Percentiles rank a stretch among this genome's conserved stretches.
Evolutionary conservation across 2,888 invertebrate genomes (phyloP).

Genomic region (Hanleya hanleyi): DNA sequence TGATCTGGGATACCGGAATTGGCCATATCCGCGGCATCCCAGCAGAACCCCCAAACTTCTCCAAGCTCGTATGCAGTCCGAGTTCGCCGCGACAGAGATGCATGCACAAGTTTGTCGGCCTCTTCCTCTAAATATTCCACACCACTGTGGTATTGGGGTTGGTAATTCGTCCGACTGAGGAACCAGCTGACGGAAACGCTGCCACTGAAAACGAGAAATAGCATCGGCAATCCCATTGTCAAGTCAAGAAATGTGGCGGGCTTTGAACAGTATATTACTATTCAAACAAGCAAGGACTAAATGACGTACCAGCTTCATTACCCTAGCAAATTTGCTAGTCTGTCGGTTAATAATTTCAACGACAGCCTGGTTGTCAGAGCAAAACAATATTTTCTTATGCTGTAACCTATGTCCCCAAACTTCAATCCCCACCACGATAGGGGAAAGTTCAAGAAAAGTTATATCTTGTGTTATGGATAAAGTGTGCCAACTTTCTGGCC

Average conservation of each 20-base stretch:
- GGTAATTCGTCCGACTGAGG: background rate
- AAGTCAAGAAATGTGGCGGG: conserved; percentile 13
- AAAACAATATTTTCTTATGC: conserved; percentile 8
- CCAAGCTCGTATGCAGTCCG: background rate
- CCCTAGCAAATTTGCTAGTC: background rate
- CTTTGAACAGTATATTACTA: background rate
- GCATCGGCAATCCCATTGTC: conserved; percentile 13
- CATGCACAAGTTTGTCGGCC: background rate
- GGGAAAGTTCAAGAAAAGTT: background rate
- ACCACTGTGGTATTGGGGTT: background rate
- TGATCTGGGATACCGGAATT: background rate
- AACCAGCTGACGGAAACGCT: background rate
- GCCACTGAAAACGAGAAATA: conserved; percentile 23
- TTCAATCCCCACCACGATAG: conserved; percentile 10
- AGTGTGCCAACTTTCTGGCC: background rate
- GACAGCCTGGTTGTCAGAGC: conserved; percentile 14
- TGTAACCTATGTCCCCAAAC: conserved; percentile 2
- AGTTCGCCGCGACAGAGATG: background rate
- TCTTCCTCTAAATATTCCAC: background rate
- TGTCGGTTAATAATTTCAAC: conserved; percentile 17
- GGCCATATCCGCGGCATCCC: background rate
- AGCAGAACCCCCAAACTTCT: too few relatives aligned
- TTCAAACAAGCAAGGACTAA: background rate
- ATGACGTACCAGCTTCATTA: conserved; percentile 11
- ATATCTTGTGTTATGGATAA: background rate